Conservation (phyloP, 37 sponge, comb jelly and placozoan species). For the Axinella damicornis region DNA sequence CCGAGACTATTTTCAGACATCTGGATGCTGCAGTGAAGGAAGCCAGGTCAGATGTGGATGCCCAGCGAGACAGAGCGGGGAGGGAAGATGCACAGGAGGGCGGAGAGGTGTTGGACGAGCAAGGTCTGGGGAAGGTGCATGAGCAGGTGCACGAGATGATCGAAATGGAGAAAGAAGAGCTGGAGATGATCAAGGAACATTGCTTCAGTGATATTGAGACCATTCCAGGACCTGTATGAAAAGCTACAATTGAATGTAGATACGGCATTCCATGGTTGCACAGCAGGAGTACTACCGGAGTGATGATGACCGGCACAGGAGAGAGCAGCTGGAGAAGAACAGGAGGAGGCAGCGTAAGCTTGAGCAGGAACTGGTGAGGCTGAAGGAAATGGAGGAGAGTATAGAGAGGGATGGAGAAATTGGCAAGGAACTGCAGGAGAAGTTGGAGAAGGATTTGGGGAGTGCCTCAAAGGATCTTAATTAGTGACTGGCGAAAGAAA, state of each 20-base stretch:
- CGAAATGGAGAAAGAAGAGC: conserved; percentile 24
- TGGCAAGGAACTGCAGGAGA: background rate
- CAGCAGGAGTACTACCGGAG: background rate
- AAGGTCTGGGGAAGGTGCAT: too few relatives aligned
- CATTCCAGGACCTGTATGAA: conserved; percentile 11
- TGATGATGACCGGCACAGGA: background rate
- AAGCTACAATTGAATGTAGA: background rate
- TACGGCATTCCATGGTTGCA: too few relatives aligned
- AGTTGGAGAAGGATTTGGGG: conserved; percentile 8
- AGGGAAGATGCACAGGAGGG: too few relatives aligned
- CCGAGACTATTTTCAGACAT: too few relatives aligned
- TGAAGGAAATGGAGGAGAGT: conserved; percentile 26
- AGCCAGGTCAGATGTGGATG: background rate
- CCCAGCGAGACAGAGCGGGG: background rate
- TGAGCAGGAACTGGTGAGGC: background rate
- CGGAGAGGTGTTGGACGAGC: too few relatives aligned
- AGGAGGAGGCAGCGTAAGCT: conserved; percentile 11
- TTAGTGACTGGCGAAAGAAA: conserved; percentile 37
- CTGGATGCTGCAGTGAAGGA: background rate
- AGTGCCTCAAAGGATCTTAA: background rate
- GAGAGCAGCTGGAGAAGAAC: conserved; percentile 14
- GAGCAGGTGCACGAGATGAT: background rate
- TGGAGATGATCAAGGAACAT: conserved; percentile 25
- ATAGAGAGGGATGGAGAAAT: background rate
- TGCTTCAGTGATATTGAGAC: conserved; percentile 1